Evolutionary conservation across 2,113 vertebrate species (phyloP), one percentile per base, ranked within the genome.

Genomic region (Hemiscyllium ocellatum): DNA sequence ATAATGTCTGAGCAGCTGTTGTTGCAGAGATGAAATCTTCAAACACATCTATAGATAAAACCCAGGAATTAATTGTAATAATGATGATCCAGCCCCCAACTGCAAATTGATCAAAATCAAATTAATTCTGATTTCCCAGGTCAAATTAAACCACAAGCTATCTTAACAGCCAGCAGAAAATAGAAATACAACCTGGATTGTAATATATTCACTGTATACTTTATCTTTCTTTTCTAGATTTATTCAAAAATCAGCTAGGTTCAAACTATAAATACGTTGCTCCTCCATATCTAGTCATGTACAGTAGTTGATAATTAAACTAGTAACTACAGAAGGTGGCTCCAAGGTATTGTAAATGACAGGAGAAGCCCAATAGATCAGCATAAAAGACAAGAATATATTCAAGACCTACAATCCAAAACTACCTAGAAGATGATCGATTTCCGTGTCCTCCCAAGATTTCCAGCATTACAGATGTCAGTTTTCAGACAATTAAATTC

Each of bases 21-120:
- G 99, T 99, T 96, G 99, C 99, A 96, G 99, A 99, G 97, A 99
- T 99, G 96, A 99, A 99, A 97, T 99, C 99, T 98, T 99, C 99
- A 96, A 99, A 99, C 13, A 99, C 99, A 97, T 99, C 99, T 99
- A 96, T 96, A 65, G 15, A 76, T 24, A 96, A 96, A 94, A 56
- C 20, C 19, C 12, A 76, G 6, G 26, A 95, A 80, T 95, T 76
- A 76, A 33, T 66, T 29, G n/a, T 13, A 83, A 22, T 33, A 93
- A 65, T 93, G 56, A 61, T 91, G 2, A 66, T 68, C 66, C 66
- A 76, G 29, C 33, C 10, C 47, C 94, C 42, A 95, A 26, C 6
- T 76, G 69, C 42, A 52, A n/a, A 22, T 52, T 76, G 15, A 70
- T 94, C 47, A 29, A 70, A 94, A 47, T 68, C 61, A 37, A 91